Conservation (phyloP, 2,113 vertebrate species). For the Zapornia atra region DNA sequence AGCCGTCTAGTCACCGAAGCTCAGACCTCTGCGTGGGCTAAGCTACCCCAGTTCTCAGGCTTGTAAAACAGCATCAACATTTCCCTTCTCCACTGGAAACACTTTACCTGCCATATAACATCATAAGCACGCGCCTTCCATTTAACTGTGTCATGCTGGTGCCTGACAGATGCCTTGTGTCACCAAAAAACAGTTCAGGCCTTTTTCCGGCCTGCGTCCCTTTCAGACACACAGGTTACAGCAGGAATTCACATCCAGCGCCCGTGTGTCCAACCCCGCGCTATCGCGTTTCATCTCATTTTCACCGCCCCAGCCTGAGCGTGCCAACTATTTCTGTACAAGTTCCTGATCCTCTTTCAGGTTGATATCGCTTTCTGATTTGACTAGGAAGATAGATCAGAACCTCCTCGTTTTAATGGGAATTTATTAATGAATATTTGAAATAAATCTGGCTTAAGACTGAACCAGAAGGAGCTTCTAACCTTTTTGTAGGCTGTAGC, state of each 20-base stretch:
- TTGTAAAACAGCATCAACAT: not conserved
- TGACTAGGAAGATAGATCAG: not conserved
- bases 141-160: fast-evolving
- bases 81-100: constrained; percentile 45
- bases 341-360: not conserved
- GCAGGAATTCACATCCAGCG: not conserved
- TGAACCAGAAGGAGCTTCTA: not conserved
- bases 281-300: not conserved
- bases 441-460: not conserved
- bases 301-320: not conserved
- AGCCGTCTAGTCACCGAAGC: not conserved
- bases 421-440: not conserved
- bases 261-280: fast-evolving
- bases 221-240: not conserved
- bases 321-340: not conserved
- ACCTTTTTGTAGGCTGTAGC: not conserved
- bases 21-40: not conserved
- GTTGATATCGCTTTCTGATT: not conserved
- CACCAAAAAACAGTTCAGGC: not conserved
- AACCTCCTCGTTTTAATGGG: not conserved
- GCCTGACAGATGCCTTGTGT: not conserved
- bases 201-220: not conserved
- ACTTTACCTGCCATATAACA: not conserved
- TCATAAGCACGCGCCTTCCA: not conserved
- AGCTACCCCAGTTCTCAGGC: not conserved